Conservation (phyloP, 2,888 invertebrate species). For the Cerceris ruficornis region DNA sequence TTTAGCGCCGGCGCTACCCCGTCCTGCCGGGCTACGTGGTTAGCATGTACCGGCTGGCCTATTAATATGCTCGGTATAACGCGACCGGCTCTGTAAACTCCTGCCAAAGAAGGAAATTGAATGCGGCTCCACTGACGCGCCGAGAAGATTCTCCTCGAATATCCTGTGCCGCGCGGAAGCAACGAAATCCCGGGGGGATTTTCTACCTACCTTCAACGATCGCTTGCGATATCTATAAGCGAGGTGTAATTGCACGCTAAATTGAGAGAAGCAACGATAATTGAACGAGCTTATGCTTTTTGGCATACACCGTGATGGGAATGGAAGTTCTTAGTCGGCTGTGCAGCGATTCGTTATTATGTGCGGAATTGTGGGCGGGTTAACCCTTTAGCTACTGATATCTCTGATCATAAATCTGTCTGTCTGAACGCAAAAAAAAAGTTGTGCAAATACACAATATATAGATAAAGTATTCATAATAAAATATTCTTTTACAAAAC, state of each 20-base stretch:
- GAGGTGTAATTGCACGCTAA: slow-evolving; percentile 30
- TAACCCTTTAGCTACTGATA: too few species aligned
- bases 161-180: not conserved
- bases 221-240: slow-evolving; percentile 28
- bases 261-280: slow-evolving; percentile 41
- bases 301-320: not conserved
- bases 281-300: slow-evolving; percentile 13
- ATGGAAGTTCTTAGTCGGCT: not conserved
- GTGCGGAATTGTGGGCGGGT: too few species aligned
- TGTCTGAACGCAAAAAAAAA: too few species aligned
- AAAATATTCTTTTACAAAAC: too few species aligned
- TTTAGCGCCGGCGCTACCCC: slow-evolving; percentile 44
- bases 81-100: slow-evolving; percentile 70
- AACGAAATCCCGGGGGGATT: slow-evolving; percentile 40
- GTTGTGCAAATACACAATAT: too few species aligned
- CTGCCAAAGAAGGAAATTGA: slow-evolving; percentile 76
- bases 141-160: slow-evolving; percentile 20
- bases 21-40: slow-evolving; percentile 59
- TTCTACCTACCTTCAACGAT: slow-evolving; percentile 20
- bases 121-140: slow-evolving; percentile 58
- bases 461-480: too few species aligned
- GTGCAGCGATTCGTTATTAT: too few species aligned
- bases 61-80: slow-evolving; percentile 75
- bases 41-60: slow-evolving; percentile 60
- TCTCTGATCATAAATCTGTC: too few species aligned